These are phyloP conservation scores for Phortica variegata DNA, from an alignment of 1,140 invertebrate genomes.

Conservation along the genomic window DNA sequence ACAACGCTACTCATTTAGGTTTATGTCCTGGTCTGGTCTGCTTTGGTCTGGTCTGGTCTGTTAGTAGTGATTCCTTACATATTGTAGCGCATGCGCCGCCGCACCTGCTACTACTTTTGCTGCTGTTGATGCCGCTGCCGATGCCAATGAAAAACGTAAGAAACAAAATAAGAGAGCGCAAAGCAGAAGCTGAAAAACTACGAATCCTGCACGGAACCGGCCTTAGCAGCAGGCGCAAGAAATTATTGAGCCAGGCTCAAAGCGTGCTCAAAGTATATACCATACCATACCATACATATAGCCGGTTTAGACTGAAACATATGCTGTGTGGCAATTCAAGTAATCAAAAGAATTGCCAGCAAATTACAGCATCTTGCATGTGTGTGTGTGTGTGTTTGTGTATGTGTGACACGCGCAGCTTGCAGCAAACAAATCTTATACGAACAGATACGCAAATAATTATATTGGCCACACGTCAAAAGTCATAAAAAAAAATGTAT, in stretches of 20 bases:
- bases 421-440: not conserved
- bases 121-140: too few relatives aligned
- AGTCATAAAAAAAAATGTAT: slow-evolving; percentile 4
- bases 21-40: slow-evolving; percentile 37
- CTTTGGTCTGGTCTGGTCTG: too few relatives aligned
- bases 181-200: too few relatives aligned
- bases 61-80: slow-evolving; percentile 18
- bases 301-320: too few relatives aligned
- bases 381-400: too few relatives aligned
- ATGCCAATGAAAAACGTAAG: too few relatives aligned
- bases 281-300: too few relatives aligned
- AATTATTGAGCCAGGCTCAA: slow-evolving; percentile 36
- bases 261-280: slow-evolving; percentile 49
- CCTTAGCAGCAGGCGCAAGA: slow-evolving; percentile 27
- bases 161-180: too few relatives aligned
- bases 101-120: slow-evolving; percentile 26
- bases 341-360: too few relatives aligned
- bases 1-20: slow-evolving; percentile 50
- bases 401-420: too few relatives aligned
- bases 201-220: slow-evolving; percentile 45
- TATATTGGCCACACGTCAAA: slow-evolving; percentile 46
- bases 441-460: too few relatives aligned
- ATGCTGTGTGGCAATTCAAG: too few relatives aligned
- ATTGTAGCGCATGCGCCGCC: slow-evolving; percentile 31
- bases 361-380: slow-evolving; percentile 40